A percentile compares a stretch with the other conserved stretches of the same genome.
phyloP scores from a whole-genome alignment of 2,888 invertebrate species.

The Villa cingulata region DNA sequence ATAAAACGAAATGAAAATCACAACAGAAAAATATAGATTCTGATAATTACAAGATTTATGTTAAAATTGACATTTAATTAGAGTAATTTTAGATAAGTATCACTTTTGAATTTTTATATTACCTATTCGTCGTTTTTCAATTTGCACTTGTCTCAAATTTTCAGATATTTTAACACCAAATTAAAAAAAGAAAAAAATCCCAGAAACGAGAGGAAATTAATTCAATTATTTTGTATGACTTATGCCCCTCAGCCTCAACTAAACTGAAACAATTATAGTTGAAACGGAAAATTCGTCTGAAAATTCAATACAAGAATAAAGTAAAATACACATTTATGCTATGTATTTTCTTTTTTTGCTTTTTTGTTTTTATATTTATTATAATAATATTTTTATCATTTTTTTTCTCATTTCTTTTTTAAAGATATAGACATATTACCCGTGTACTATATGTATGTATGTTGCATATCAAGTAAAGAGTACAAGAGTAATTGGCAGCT shows the following conservation, averaged over 20 bases:
- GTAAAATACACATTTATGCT: no score
- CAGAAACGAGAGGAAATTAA: no score
- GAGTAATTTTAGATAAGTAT: slow-evolving; percentile 5
- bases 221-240: slow-evolving; percentile 5
- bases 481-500: slow-evolving; percentile 1
- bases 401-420: no score
- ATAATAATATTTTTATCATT: no score
- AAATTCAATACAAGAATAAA: no score
- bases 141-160: not conserved
- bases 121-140: not conserved
- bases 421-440: no score
- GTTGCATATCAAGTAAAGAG: not conserved
- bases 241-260: slow-evolving; percentile 9
- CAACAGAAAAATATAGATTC: not conserved
- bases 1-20: no score
- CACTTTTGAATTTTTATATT: not conserved
- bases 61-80: slow-evolving; percentile 4
- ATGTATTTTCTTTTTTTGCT: no score
- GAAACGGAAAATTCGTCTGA: not conserved
- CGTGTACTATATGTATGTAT: not conserved
- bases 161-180: not conserved
- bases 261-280: not conserved
- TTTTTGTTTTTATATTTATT: no score
- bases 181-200: not conserved
- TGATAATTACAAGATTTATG: not conserved